Conservation (phyloP, 2,113 vertebrate genomes). For the Gracilinanus agilis region DNA sequence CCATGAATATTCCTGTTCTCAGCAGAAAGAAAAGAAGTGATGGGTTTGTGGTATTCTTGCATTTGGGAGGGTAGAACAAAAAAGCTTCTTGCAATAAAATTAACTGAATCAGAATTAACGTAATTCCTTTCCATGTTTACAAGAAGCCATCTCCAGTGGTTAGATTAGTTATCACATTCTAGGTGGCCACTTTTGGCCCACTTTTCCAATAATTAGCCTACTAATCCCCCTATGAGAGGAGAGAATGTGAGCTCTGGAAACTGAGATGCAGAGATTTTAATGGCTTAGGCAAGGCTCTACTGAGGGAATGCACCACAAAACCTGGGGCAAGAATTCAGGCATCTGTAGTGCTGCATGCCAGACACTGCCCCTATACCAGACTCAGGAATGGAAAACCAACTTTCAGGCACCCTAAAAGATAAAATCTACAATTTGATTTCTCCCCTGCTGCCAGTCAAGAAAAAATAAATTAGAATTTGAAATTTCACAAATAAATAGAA, state of each 20-base stretch:
- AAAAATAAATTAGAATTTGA: neutral
- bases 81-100: neutral
- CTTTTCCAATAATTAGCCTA: slow-evolving; percentile 48
- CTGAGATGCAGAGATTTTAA: neutral
- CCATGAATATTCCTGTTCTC: slow-evolving; percentile 4
- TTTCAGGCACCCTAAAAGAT: neutral
- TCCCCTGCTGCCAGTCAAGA: neutral
- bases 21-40: neutral
- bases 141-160: neutral
- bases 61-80: neutral
- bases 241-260: slow-evolving; percentile 16
- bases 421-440: neutral
- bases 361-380: neutral
- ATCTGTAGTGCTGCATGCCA: neutral
- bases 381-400: neutral
- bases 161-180: neutral
- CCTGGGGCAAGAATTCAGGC: neutral
- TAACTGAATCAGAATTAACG: neutral
- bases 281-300: slow-evolving; percentile 15
- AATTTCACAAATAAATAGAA: neutral
- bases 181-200: neutral
- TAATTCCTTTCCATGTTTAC: neutral
- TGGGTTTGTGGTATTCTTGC: neutral
- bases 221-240: slow-evolving; percentile 32
- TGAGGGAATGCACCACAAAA: neutral